Conservation (phyloP, 2,113 vertebrate species). For the Cettia cetti region DNA sequence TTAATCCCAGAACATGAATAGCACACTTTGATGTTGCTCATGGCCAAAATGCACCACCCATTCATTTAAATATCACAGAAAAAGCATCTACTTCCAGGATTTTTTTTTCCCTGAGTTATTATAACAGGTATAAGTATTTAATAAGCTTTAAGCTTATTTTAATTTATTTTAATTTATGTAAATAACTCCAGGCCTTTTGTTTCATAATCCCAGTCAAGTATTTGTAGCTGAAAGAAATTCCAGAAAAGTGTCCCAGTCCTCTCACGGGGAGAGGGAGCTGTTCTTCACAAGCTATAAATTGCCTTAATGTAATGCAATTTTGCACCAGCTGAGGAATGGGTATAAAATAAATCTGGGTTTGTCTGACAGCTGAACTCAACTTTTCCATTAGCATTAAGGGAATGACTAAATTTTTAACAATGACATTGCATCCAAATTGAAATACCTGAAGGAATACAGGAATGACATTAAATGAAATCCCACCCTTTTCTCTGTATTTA, state of each 20-base stretch:
- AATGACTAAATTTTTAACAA: neutral
- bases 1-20: slow-evolving; percentile 71
- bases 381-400: neutral
- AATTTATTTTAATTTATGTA: slow-evolving; percentile 52
- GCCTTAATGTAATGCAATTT: neutral
- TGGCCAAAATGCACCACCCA: slow-evolving; percentile 34
- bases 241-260: neutral
- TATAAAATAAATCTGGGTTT: neutral
- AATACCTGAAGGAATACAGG: neutral
- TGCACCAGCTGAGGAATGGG: neutral
- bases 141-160: slow-evolving; percentile 52
- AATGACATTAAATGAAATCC: neutral
- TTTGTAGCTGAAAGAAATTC: neutral
- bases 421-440: neutral
- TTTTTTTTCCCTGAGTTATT: neutral
- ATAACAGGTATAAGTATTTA: slow-evolving; percentile 62
- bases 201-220: neutral
- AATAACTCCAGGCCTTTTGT: slow-evolving; percentile 56
- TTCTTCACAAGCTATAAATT: neutral
- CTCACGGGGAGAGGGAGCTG: neutral
- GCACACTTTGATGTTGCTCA: slow-evolving; percentile 71
- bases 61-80: slow-evolving; percentile 77
- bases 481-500: neutral
- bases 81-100: slow-evolving; percentile 28
- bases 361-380: neutral